Evolutionary conservation across 2,113 vertebrate species (phyloP).

Genomic region (Sorex araneus): DNA sequence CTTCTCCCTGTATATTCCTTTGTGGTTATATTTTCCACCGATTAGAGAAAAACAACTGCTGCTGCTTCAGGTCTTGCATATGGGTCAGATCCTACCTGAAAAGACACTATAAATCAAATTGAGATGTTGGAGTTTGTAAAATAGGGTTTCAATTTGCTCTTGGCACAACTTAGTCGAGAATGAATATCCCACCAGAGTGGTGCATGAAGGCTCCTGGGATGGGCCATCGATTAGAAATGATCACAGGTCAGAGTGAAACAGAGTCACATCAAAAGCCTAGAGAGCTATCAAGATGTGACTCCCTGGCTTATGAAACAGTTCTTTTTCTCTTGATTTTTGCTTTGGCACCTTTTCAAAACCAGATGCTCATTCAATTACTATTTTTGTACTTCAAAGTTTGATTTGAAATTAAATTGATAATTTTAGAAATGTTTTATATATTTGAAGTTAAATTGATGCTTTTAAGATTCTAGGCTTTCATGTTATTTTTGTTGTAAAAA

Average conservation of each 20-base stretch:
- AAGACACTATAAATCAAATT: conserved; percentile 28
- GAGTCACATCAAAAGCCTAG: neutral
- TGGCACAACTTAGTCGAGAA: conserved; percentile 2
- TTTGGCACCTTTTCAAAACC: neutral
- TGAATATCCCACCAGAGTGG: neutral
- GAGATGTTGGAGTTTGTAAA: neutral
- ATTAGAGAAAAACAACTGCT: conserved; percentile 47
- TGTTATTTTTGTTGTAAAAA: neutral
- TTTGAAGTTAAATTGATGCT: neutral
- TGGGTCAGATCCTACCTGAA: neutral
- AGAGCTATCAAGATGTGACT: neutral
- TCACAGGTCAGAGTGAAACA: neutral
- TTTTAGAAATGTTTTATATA: neutral
- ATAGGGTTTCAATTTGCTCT: neutral
- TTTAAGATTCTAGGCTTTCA: neutral
- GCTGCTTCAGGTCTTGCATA: neutral
- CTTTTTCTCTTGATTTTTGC: neutral
- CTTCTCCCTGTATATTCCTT: conserved; percentile 1
- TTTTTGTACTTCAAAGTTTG: neutral
- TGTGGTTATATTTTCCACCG: conserved; percentile 62
- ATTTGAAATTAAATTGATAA: neutral
- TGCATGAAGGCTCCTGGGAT: neutral
- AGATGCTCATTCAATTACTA: neutral
- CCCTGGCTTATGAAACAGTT: neutral
- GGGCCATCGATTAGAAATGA: neutral